Evolutionary conservation across 1,140 invertebrate species (phyloP).

Genomic region (Phthorimaea operculella): DNA sequence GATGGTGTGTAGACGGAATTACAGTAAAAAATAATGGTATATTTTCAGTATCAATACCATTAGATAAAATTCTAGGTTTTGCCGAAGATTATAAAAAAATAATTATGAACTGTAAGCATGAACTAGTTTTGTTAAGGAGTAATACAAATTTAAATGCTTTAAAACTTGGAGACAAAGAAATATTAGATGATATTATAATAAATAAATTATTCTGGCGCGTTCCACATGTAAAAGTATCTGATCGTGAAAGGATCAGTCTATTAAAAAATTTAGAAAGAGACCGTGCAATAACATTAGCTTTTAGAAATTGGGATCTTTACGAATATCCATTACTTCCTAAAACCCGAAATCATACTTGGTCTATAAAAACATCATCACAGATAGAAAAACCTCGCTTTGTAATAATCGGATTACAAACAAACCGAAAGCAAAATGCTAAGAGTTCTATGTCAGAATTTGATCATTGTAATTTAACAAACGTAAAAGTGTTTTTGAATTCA

Average conservation of each 20-base stretch:
- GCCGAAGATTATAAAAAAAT: slow-evolving; percentile 62
- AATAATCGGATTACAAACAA: slow-evolving; percentile 13
- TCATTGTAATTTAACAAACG: slow-evolving; percentile 13
- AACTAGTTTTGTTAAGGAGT: slow-evolving; percentile 49
- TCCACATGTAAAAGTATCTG: slow-evolving; percentile 9
- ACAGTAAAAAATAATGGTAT: slow-evolving; percentile 13
- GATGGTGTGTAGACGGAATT: slow-evolving; percentile 10
- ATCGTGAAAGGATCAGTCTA: slow-evolving; percentile 19
- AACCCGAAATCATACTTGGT: slow-evolving; percentile 29
- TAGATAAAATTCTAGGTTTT: slow-evolving; percentile 52
- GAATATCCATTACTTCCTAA: slow-evolving; percentile 42
- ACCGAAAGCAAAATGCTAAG: slow-evolving; percentile 8
- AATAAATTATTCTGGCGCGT: slow-evolving; percentile 17
- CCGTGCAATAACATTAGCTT: slow-evolving; percentile 27
- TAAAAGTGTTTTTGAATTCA: slow-evolving; percentile 14
- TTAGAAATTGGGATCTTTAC: slow-evolving; percentile 44
- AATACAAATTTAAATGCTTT: slow-evolving; percentile 33
- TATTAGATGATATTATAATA: slow-evolving; percentile 11
- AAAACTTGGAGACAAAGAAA: slow-evolving; percentile 1
- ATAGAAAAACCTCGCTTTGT: slow-evolving; percentile 33
- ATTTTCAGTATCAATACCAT: slow-evolving; percentile 47
- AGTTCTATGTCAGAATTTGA: slow-evolving; percentile 9
- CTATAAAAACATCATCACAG: slow-evolving; percentile 33
- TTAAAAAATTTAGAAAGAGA: slow-evolving; percentile 25
- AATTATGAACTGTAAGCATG: slow-evolving; percentile 57